Conservation (phyloP, 2,888 invertebrate species). For the Amblyjoppa fuscipennis region DNA sequence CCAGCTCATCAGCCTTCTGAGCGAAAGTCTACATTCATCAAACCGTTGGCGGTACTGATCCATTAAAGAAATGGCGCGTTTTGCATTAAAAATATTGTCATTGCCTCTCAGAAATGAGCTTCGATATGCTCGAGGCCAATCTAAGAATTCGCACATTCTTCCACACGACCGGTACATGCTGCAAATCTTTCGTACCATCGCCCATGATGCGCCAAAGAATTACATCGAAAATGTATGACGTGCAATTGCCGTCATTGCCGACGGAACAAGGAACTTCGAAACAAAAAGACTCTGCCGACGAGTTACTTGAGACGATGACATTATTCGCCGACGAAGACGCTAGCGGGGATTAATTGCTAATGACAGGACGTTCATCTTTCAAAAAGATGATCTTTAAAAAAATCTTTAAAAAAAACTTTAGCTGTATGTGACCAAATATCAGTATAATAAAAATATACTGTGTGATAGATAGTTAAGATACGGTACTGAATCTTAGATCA, state of each 20-base stretch:
- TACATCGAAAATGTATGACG: conserved; percentile 68
- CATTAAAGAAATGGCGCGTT: conserved; percentile 66
- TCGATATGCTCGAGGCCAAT: conserved; percentile 67
- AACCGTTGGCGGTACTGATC: conserved; percentile 57
- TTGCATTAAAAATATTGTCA: conserved; percentile 66
- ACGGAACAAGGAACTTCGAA: background rate
- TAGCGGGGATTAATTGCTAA: background rate
- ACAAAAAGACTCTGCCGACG: background rate
- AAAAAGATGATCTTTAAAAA: background rate
- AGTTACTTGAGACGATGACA: conserved; percentile 18
- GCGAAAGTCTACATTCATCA: conserved; percentile 42
- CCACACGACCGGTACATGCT: conserved; percentile 51
- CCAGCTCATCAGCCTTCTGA: conserved; percentile 54
- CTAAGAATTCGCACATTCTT: conserved; percentile 67
- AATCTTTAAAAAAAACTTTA: too few relatives aligned
- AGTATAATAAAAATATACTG: too few relatives aligned
- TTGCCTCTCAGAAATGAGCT: conserved; percentile 69
- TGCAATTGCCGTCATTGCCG: conserved; percentile 48
- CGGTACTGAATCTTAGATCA: too few relatives aligned
- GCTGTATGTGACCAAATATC: too few relatives aligned
- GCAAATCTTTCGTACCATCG: conserved; percentile 65
- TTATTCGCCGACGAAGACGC: conserved; percentile 19
- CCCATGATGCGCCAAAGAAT: conserved; percentile 63
- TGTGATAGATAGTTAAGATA: too few relatives aligned
- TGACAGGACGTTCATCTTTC: background rate